phyloP scores from a whole-genome alignment of 2,797 vertebrate species.

The Melanotaenia nigrans region DNA sequence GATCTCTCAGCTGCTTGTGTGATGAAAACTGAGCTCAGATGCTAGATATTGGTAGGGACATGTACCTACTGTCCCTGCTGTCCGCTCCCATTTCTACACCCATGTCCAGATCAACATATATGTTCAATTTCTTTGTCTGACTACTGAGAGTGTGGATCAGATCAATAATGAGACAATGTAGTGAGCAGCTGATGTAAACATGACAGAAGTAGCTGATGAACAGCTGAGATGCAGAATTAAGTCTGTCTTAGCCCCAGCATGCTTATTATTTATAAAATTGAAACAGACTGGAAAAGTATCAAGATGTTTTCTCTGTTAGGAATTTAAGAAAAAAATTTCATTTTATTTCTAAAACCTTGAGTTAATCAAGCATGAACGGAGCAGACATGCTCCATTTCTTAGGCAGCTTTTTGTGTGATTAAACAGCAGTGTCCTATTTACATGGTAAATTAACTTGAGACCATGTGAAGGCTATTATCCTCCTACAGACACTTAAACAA shows the following conservation, averaged over 20 bases:
- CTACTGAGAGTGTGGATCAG: background rate
- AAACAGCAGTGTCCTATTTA: slow-evolving; percentile 94
- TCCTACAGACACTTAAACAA: slow-evolving; percentile 78
- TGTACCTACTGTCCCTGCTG: too few relatives aligned
- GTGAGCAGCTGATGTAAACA: background rate
- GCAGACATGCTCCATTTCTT: slow-evolving; percentile 74
- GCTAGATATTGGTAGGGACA: too few relatives aligned
- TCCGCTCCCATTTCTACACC: too few relatives aligned
- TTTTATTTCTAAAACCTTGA: slow-evolving; percentile 55
- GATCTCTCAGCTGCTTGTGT: too few relatives aligned
- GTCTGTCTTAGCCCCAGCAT: slow-evolving; percentile 1
- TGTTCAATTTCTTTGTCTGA: background rate
- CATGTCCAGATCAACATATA: background rate
- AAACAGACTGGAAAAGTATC: background rate
- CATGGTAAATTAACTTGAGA: slow-evolving; percentile 95
- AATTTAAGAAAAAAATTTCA: slow-evolving; percentile 32
- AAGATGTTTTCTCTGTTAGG: background rate
- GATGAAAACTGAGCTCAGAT: too few relatives aligned
- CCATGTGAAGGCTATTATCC: slow-evolving; percentile 89
- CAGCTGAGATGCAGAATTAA: background rate
- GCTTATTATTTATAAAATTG: slow-evolving; percentile 1
- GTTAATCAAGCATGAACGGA: slow-evolving; percentile 75
- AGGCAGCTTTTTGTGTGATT: slow-evolving; percentile 86
- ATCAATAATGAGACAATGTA: background rate
- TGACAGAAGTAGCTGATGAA: background rate